Evolutionary conservation across 2,113 vertebrate species (phyloP), one percentile per base, ranked within the genome.

Genomic region (Erythrolamprus reginae): DNA sequence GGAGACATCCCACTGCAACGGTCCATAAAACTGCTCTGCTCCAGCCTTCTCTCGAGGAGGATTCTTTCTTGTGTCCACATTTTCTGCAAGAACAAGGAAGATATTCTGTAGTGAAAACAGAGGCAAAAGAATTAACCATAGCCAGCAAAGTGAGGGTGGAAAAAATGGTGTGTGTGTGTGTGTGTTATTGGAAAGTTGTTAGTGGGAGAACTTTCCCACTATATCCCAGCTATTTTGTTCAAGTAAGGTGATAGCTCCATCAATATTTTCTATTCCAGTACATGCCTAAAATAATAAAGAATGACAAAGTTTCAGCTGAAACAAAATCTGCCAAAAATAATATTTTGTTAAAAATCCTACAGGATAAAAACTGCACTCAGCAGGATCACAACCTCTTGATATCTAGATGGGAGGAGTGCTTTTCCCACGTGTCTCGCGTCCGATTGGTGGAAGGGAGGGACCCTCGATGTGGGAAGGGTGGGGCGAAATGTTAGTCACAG

Each of bases 211-310:
- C n/a, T n/a, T n/a, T n/a, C n/a, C 99, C 98, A 99, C 98, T 98
- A 99, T 98, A 97, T 99, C 99, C 99, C 99, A 99, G 97, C 99
- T 99, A 97, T 99, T 99, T 96, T 99, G 98, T 96, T 99, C 99
- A 96, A 99, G 98, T 95, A 99, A 97, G 65, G 99, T 98, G 97
- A 99, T 99, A 96, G 99, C 99, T 97, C 99, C 99, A 95, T 99
- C 99, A 94, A 99, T 99, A 97, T 99, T 99, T 98, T 99, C 99
- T 96, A 99, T 99, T 95, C 99, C 99, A 94, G 99, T 99, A 97
- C 99, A 99, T 53, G 99, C 99, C 99, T 99, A 89, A 89, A 96
- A 95, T 95, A 95, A 65, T 93, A 91, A 93, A 88, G 86, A 92
- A 88, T 86, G 56, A 93, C 95, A 91, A 93, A 94, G 56, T 88